A percentile compares a stretch with the other conserved stretches of the same genome.
phyloP scores from a whole-genome alignment of 1,140 invertebrate species.

The Lutraria rhynchaena region DNA sequence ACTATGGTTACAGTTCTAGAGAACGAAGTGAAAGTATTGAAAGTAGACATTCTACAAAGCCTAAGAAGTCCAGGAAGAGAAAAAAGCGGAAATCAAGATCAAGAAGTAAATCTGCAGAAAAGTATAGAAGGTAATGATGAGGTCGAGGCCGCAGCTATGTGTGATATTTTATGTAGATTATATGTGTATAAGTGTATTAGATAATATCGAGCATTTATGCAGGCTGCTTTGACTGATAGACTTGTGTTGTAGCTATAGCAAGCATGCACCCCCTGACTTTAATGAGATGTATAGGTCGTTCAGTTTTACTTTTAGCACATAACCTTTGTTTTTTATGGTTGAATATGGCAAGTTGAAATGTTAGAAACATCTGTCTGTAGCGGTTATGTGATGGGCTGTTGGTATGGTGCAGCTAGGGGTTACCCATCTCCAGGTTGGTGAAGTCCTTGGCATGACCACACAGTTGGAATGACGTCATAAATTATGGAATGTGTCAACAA shows the following conservation, averaged over 20 bases:
- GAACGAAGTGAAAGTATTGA: slow-evolving; percentile 47
- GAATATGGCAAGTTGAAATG: too few species aligned
- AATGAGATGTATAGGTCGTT: neutral
- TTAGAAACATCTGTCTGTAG: too few species aligned
- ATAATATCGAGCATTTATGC: neutral
- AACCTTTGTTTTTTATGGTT: neutral
- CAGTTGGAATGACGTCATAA: too few species aligned
- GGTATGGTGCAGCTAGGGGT: too few species aligned
- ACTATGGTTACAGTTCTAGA: slow-evolving; percentile 14
- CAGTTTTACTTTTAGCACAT: neutral
- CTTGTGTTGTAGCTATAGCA: neutral
- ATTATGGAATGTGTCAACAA: too few species aligned
- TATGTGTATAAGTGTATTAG: neutral
- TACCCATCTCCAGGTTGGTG: too few species aligned
- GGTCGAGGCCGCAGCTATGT: neutral
- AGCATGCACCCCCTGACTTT: neutral
- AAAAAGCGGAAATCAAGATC: slow-evolving; percentile 49
- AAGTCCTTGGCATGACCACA: too few species aligned
- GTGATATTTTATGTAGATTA: neutral
- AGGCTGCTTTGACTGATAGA: neutral
- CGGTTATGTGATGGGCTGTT: too few species aligned
- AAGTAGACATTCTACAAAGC: slow-evolving; percentile 48
- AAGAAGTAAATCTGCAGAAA: slow-evolving; percentile 30
- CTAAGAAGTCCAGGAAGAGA: slow-evolving; percentile 58
- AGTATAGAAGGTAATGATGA: slow-evolving; percentile 27